phyloP scores from a whole-genome alignment of 1,140 invertebrate species.

The Pararge aegeria region DNA sequence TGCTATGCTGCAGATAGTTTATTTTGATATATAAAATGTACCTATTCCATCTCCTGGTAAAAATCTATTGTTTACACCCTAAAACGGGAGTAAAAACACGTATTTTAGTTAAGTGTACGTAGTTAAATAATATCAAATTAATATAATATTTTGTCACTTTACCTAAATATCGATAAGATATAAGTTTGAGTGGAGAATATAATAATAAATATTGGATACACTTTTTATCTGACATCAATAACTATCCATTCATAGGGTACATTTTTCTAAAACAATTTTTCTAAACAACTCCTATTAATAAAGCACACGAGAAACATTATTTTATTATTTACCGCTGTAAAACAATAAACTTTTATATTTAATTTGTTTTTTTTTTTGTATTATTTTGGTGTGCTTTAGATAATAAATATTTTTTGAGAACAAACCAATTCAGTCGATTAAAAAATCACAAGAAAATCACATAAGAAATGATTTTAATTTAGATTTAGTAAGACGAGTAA shows the following conservation, averaged over 20 bases:
- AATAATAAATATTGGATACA: constrained; percentile 27
- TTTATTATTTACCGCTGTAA: constrained; percentile 13
- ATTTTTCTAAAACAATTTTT: constrained; percentile 42
- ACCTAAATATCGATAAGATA: constrained; percentile 14
- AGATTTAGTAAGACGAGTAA: constrained; percentile 60
- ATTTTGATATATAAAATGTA: background rate
- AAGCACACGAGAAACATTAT: constrained; percentile 32
- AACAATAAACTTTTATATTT: constrained; percentile 20
- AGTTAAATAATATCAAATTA: constrained; percentile 8
- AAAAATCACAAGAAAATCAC: constrained; percentile 43
- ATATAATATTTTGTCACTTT: constrained; percentile 14
- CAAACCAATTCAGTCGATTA: constrained; percentile 56
- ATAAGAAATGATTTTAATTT: constrained; percentile 46
- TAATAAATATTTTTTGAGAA: constrained; percentile 39
- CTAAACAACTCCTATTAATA: constrained; percentile 38
- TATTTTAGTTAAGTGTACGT: background rate
- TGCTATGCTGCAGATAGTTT: background rate
- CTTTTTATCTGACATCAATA: constrained; percentile 42
- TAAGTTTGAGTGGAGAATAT: constrained; percentile 15
- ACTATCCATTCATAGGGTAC: constrained; percentile 46
- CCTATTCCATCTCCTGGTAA: background rate
- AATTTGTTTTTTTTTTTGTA: constrained; percentile 38
- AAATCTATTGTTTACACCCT: background rate
- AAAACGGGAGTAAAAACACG: background rate
- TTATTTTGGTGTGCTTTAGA: constrained; percentile 42